These are phyloP conservation scores for Chaetodon trifascialis DNA, from an alignment of 2,113 vertebrate species.

Conservation along the genomic window DNA sequence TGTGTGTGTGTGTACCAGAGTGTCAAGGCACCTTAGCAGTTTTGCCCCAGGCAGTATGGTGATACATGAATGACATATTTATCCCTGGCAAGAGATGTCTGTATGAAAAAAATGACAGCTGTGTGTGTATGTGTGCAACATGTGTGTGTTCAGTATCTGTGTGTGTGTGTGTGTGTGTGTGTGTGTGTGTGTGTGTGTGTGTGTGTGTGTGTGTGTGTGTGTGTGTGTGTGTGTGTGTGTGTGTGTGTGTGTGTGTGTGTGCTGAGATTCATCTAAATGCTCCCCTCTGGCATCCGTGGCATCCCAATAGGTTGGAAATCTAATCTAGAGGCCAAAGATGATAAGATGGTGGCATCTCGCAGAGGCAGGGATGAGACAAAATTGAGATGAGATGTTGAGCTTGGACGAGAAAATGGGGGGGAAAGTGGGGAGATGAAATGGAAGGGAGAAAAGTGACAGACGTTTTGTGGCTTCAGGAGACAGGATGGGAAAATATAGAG, in stretches of 20 bases:
- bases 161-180: slow-evolving; percentile 13
- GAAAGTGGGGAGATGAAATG: slow-evolving; percentile 24
- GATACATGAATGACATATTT: slow-evolving; percentile 62
- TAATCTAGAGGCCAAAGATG: slow-evolving; percentile 69
- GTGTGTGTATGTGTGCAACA: slow-evolving; percentile 17
- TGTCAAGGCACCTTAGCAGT: slow-evolving; percentile 49
- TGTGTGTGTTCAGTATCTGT: slow-evolving; percentile 16
- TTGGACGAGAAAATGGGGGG: slow-evolving; percentile 4
- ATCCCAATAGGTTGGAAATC: slow-evolving; percentile 63
- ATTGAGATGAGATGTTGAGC: slow-evolving; percentile 48
- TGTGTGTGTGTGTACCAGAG: background rate
- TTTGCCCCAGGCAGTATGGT: slow-evolving; percentile 43
- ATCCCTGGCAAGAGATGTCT: slow-evolving; percentile 35
- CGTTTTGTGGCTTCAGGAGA: slow-evolving; percentile 53
- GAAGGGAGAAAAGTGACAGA: slow-evolving; percentile 47
- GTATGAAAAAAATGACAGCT: slow-evolving; percentile 30
- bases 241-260: slow-evolving; percentile 18
- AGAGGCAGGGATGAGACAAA: slow-evolving; percentile 47
- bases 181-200: slow-evolving; percentile 17
- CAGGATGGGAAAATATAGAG: slow-evolving; percentile 31
- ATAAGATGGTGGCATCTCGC: slow-evolving; percentile 60
- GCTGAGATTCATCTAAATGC: slow-evolving; percentile 57
- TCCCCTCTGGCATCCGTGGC: slow-evolving; percentile 63
- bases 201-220: slow-evolving; percentile 2
- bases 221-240: slow-evolving; percentile 16